These are phyloP conservation scores for Takifugu ocellatus DNA, from an alignment of 2,797 vertebrate genomes.

Conservation along the genomic window DNA sequence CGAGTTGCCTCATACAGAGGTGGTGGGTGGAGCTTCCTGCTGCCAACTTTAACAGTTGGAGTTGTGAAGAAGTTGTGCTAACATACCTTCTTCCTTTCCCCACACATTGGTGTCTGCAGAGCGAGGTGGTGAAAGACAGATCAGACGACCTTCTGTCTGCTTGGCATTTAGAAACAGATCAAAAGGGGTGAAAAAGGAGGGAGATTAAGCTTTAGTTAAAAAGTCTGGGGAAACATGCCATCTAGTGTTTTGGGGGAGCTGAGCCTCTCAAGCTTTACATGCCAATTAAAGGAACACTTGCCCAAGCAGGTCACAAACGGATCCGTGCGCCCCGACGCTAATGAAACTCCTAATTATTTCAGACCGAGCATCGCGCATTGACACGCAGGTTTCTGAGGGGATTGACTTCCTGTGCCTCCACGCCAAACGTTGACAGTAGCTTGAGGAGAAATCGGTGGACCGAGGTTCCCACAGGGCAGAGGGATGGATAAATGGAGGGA, in stretches of 20 bases:
- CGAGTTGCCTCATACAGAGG: constrained; percentile 15
- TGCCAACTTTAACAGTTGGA: constrained; percentile 51
- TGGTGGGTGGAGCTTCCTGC: constrained; percentile 17
- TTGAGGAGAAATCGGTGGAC: constrained; percentile 57
- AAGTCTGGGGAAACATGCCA: constrained; percentile 48
- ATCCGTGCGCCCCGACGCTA: constrained; percentile 49
- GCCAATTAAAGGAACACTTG: constrained; percentile 57
- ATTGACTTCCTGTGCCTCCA: constrained; percentile 38
- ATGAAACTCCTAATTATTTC: constrained; percentile 70
- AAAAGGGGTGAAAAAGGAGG: not conserved
- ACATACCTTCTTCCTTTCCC: constrained; percentile 6
- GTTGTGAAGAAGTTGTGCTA: constrained; percentile 41
- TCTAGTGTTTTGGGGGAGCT: constrained; percentile 45
- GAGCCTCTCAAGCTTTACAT: constrained; percentile 38
- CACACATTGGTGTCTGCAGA: constrained; percentile 26
- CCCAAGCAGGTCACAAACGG: constrained; percentile 48
- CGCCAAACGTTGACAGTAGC: constrained; percentile 44
- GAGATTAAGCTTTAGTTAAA: constrained; percentile 45
- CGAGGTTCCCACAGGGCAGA: constrained; percentile 40
- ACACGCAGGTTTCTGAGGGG: constrained; percentile 47
- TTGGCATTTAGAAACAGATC: constrained; percentile 28
- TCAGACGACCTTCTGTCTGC: constrained; percentile 29
- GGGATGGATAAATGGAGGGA: constrained; percentile 26
- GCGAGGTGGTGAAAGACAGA: constrained; percentile 37
- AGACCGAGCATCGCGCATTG: constrained; percentile 58